These are phyloP conservation scores for Gnathonemus echidnorhynchus DNA, from an alignment of 2,113 vertebrate genomes.

Conservation along the genomic window DNA sequence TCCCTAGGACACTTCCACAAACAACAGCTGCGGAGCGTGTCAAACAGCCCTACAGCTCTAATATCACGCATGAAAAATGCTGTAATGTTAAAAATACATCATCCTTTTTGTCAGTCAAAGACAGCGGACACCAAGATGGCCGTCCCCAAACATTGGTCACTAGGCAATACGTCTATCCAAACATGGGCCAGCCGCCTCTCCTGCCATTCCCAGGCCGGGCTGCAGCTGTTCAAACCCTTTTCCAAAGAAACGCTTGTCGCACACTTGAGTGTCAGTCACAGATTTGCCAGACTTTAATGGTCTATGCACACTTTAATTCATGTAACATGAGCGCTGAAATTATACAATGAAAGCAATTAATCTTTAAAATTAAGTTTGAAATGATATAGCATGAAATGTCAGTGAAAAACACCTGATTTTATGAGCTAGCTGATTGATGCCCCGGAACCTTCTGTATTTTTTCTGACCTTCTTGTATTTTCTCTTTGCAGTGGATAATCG, in stretches of 20 bases:
- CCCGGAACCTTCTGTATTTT: not conserved
- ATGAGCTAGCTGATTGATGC: not conserved
- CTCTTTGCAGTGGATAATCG: not conserved
- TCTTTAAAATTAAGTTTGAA: not conserved
- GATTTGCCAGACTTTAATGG: not conserved
- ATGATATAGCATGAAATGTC: not conserved
- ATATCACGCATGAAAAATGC: constrained; percentile 45
- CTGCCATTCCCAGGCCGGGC: not conserved
- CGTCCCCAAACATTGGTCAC: constrained; percentile 15
- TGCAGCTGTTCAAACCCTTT: constrained; percentile 14
- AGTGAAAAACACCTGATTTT: not conserved
- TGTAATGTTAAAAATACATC: constrained; percentile 40
- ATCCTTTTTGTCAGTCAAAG: constrained; percentile 32
- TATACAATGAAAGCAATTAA: not conserved
- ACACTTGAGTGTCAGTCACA: not conserved
- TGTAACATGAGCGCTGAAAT: not conserved
- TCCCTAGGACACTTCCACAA: constrained; percentile 56
- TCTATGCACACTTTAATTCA: not conserved
- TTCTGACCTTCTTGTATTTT: no score
- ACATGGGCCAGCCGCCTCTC: not conserved
- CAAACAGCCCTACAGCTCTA: constrained; percentile 39
- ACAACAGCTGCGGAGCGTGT: constrained; percentile 65
- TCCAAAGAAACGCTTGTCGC: not conserved
- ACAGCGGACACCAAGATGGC: constrained; percentile 16
- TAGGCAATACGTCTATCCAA: constrained; percentile 17